Evolutionary conservation across 64 coral and sea anemone species (phyloP), one percentile per base, ranked within the genome.

Genomic region (Porites lutea): DNA sequence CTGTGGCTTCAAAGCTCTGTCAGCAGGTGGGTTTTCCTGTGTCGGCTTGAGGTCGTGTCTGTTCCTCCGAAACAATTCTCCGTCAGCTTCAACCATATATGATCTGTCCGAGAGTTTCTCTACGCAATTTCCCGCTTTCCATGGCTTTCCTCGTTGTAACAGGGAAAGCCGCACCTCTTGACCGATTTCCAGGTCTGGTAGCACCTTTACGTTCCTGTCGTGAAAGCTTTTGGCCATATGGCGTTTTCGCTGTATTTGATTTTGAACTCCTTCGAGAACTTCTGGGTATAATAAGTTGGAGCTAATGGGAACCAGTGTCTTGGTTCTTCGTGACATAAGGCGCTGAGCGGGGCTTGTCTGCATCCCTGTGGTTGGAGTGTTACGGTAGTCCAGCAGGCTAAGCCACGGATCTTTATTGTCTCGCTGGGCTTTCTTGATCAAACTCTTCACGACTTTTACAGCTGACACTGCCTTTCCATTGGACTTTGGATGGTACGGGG

Each of bases 401-500:
- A 87, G 74, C 83, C 91, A 93, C 8, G 82, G 91, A 48, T 93
- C 91, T 68, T 79, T 93, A 83, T 93, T 75, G 66, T 78, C 82
- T 37, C 52, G 71, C 47, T 66, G 9, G 5, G 74, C 91, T 93
- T 87, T 92, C 82, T 93, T 93, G 69, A 87, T 75, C 14, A 92
- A 46, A 21, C 54, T 78, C 64, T 87, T 79, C 0, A 62, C 61
- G 50, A 87, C 53, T 14, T 87, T 92, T 13, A 82, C 89, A 72
- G 78, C 76, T 44, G 89, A 74, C 49, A 83, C 89, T 13, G 89
- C 67, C 62, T 92, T 92, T 16, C 90, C 90, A 54, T 87, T 92
- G 73, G 83, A 77, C 55, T 71, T 93, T 44, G 91, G 68, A 79
- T 93, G 91, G 44, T 69, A 79, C 13, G 83, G 83, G 58, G 75